phyloP scores from a whole-genome alignment of 1,140 invertebrate species.

The Pantala flavescens region DNA sequence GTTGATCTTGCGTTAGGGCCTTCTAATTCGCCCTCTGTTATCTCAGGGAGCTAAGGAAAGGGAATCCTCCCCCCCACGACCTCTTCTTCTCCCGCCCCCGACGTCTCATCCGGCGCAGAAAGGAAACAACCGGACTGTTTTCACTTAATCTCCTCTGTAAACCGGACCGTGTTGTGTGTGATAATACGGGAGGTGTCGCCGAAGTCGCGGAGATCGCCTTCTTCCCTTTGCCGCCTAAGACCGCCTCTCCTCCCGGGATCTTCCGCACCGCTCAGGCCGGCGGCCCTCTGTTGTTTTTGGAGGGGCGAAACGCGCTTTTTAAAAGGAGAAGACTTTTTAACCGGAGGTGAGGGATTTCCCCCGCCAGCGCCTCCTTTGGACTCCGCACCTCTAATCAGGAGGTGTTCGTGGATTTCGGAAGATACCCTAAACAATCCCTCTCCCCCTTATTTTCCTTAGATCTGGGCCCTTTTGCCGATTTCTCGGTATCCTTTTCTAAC shows the following conservation, averaged over 20 bases:
- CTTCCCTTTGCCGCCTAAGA: neutral
- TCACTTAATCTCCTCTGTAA: neutral
- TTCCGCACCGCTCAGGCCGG: neutral
- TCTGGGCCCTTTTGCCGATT: no score
- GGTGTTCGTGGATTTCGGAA: no score
- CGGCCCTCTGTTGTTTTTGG: neutral
- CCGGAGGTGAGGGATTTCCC: neutral
- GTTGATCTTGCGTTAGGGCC: neutral
- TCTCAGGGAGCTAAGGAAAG: neutral
- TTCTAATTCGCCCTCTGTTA: neutral
- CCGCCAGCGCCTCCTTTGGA: neutral
- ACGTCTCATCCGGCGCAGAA: neutral
- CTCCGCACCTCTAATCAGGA: neutral
- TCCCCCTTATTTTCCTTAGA: neutral
- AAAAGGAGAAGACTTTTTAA: neutral
- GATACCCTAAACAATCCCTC: neutral
- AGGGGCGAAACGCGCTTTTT: neutral
- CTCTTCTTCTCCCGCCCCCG: no score
- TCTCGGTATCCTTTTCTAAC: no score
- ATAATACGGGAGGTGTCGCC: neutral
- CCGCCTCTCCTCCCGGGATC: neutral
- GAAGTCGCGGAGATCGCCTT: neutral
- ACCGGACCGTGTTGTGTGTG: neutral
- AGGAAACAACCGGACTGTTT: constrained; percentile 5
- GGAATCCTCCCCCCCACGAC: neutral